A percentile compares a stretch with the other conserved stretches of the same genome.
Evolutionary conservation across 2,113 vertebrate genomes (phyloP).

Genomic region (Melozone crissalis): DNA sequence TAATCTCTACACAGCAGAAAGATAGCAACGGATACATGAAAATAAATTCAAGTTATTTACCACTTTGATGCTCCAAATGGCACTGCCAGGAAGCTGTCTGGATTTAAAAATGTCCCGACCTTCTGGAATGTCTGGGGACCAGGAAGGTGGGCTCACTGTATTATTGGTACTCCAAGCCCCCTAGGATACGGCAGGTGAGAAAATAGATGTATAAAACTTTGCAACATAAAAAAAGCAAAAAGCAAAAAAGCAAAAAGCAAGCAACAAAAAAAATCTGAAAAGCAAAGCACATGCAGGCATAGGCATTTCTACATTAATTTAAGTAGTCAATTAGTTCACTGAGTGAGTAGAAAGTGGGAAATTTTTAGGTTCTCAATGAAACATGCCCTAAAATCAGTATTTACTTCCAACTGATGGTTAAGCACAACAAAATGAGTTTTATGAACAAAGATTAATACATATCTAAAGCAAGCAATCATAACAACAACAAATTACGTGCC

Average conservation of each 20-base stretch:
- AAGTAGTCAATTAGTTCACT: slow-evolving; percentile 63
- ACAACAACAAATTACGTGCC: background rate
- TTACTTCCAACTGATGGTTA: background rate
- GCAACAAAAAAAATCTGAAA: slow-evolving; percentile 81
- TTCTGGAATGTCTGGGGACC: slow-evolving; percentile 91
- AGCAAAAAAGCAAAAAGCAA: slow-evolving; percentile 71
- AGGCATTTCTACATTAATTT: slow-evolving; percentile 59
- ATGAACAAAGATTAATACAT: slow-evolving; percentile 27
- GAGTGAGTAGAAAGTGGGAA: slow-evolving; percentile 11
- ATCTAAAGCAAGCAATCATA: background rate
- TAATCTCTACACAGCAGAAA: slow-evolving; percentile 65
- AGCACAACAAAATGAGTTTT: background rate
- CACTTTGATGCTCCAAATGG: slow-evolving; percentile 97
- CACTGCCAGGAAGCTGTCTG: slow-evolving; percentile 85
- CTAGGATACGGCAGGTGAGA: slow-evolving; percentile 87
- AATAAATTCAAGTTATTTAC: slow-evolving; percentile 91
- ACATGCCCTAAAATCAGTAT: background rate
- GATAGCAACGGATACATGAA: slow-evolving; percentile 71
- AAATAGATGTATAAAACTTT: slow-evolving; percentile 91
- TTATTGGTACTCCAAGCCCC: slow-evolving; percentile 93
- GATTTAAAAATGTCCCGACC: slow-evolving; percentile 91
- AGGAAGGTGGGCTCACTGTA: slow-evolving; percentile 90
- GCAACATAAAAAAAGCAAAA: slow-evolving; percentile 79
- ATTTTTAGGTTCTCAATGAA: slow-evolving; percentile 35
- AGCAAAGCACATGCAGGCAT: slow-evolving; percentile 77